Percentiles rank a stretch among this genome's conserved stretches.
These are phyloP conservation scores for Herminia tarsipennalis DNA, from an alignment of 2,888 invertebrate species.

Conservation along the genomic window DNA sequence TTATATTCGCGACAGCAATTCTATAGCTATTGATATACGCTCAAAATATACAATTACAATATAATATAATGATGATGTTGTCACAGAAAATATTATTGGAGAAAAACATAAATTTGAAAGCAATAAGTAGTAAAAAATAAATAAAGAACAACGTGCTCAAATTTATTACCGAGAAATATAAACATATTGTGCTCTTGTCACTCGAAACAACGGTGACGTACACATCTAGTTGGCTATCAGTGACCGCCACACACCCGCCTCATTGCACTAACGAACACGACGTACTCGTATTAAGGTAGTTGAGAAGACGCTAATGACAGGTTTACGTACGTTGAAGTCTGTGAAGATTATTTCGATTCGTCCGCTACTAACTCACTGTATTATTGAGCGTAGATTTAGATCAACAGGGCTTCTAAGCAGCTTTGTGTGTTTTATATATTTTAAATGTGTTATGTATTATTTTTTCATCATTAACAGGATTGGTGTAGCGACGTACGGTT, in stretches of 20 bases:
- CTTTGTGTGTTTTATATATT: no score
- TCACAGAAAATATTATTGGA: conserved; percentile 2
- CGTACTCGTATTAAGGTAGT: no score
- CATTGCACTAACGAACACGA: no score
- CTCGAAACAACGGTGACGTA: conserved; percentile 1
- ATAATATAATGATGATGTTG: conserved; percentile 4
- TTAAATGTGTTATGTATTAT: no score
- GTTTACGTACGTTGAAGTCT: no score
- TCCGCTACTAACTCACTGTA: no score
- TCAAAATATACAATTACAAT: not conserved
- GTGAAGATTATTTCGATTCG: no score
- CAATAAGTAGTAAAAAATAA: not conserved
- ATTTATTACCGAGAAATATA: not conserved
- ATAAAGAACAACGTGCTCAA: not conserved
- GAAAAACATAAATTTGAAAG: not conserved
- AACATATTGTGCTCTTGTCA: conserved; percentile 7
- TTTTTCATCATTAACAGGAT: no score
- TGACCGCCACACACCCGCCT: not conserved
- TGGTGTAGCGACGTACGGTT: no score
- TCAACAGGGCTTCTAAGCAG: no score
- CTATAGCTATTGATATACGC: conserved; percentile 1
- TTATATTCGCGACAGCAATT: conserved; percentile 21
- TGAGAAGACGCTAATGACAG: not conserved
- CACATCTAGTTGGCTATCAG: conserved; percentile 27
- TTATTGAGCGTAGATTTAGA: no score